Base-by-base conservation (phyloP, 2,888 invertebrate species). In the Eupeodes latifasciatus region DNA sequence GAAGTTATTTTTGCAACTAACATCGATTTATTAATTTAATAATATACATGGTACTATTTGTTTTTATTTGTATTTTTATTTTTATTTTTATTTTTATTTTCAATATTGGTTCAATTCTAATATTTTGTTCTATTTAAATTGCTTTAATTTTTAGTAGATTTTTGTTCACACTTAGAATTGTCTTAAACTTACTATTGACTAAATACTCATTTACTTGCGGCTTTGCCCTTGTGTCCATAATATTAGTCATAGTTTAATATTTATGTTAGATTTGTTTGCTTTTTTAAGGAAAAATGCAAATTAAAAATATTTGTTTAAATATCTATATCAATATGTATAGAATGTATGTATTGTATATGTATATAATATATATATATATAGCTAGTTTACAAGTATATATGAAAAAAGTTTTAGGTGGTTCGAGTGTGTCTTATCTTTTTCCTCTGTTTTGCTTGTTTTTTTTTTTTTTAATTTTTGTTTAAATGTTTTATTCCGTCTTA, bases 261-360 rank as follows among this genome's bases (percentile, higher is more conserved):
- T 81, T 81, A 66, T 66, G 47, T 66, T 84, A 81, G 77, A 81
- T 81, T 88, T 85, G 64, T 78, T 85, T 85, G 69, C 66, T 88
- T 81, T 66, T 66, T 80, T 62, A 88, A 81, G 80, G 77, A 81
- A 81, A 88, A 66, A 88, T 85, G 84, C 88, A 88, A 88, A 81
- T 81, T 81, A 75, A 81, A 88, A 80, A 88, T 81, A 85, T 88
- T 85, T 57, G 53, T 81, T 81, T 72, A 34, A 78, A 75, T 69
- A 69, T 88, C 88, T 84, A 85, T 88, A 88, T 88, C 88, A 88
- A 88, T 88, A 85, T 88, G 88, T 88, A 88, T 88, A 88, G 88
- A 88, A 81, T 88, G 81, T 81, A 84, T 86, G 71, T 80, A 74
- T 72, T 80, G 71, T 85, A 76, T 81, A 84, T 85, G 76, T 88